Evolutionary conservation across 2,797 vertebrate species (phyloP), one percentile per base, ranked within the genome.

Genomic region (Thunnus albacares): DNA sequence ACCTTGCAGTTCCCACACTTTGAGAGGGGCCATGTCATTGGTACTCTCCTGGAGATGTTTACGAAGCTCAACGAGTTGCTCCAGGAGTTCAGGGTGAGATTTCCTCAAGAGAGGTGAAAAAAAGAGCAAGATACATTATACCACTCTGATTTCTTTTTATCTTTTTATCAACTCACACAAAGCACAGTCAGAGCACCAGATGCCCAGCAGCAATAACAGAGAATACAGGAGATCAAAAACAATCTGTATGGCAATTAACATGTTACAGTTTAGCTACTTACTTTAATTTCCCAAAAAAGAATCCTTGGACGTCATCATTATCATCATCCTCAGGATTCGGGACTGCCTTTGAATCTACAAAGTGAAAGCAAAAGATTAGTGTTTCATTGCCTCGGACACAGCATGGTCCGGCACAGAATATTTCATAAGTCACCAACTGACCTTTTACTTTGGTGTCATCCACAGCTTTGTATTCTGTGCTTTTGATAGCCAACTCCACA

Each of bases 1-100:
- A 99, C 98, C 98, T 96, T 99, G 98, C 74, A 99, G 94, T 84
- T 99, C 97, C 98, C 98, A 99, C 82, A 98, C 97, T 95, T 99
- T 99, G 75, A 99, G 93, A 18, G 98, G 97, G 8, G 95, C 93
- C 97, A 98, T 96, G 89, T 96, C 96, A 87, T 97, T 95, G 41
- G 88, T 95, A 79, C 97, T 98, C 84, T 99, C 97, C 87, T 97
- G 87, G 11, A 99, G 95, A 93, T 99, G 96, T 81, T 95, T 98
- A 78, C 92, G 97, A 85, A 99, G 95, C 58, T 97, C 95, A 22
- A 72, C 89, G 35, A 99, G 95, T 83, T 97, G 95, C 33, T 94
- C 95, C 87, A 92, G 94, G 76, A 99, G 94, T 73, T 97, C 95
- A 75, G 97, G 96, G 85, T 99, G 94, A 88, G 94, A 94, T 88